A percentile compares a stretch with the other conserved stretches of the same genome.
These are phyloP conservation scores for Drosophila flavopinicola DNA, from an alignment of 2,888 invertebrate species.

Conservation along the genomic window DNA sequence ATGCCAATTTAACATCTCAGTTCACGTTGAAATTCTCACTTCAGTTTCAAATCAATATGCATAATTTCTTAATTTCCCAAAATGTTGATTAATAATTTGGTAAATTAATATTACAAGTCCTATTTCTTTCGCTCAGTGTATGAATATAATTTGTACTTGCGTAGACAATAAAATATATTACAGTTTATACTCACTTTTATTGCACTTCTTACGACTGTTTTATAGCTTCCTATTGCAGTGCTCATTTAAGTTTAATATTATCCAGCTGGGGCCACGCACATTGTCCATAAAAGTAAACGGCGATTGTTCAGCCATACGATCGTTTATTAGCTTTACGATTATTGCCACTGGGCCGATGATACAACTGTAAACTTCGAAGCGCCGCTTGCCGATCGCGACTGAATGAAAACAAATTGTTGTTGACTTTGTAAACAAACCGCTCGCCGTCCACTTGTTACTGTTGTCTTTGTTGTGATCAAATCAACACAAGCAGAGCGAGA, in stretches of 20 bases:
- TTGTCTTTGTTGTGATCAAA: conserved; percentile 1
- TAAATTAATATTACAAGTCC: too few relatives aligned
- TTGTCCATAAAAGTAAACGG: conserved; percentile 14
- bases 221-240: not conserved
- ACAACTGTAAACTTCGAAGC: conserved; percentile 51
- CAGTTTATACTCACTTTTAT: conserved; percentile 17
- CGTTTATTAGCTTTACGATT: conserved; percentile 29
- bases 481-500: not conserved
- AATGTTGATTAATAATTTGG: too few relatives aligned
- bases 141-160: too few relatives aligned
- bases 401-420: conserved; percentile 49
- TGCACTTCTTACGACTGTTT: not conserved
- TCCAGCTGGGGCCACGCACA: conserved; percentile 9
- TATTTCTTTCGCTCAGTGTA: conserved; percentile 2
- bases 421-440: conserved; percentile 67
- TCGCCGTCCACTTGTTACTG: conserved; percentile 19
- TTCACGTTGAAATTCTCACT: too few relatives aligned
- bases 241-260: conserved; percentile 4
- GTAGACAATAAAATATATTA: too few relatives aligned
- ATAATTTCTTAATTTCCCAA: too few relatives aligned
- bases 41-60: too few relatives aligned
- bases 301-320: conserved; percentile 23
- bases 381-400: conserved; percentile 59
- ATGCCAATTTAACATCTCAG: too few relatives aligned
- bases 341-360: conserved; percentile 10